A percentile compares a stretch with the other conserved stretches of the same genome.
Evolutionary conservation across 1,140 invertebrate species (phyloP).

Genomic region (Pseudomyrmex flavicornis): DNA sequence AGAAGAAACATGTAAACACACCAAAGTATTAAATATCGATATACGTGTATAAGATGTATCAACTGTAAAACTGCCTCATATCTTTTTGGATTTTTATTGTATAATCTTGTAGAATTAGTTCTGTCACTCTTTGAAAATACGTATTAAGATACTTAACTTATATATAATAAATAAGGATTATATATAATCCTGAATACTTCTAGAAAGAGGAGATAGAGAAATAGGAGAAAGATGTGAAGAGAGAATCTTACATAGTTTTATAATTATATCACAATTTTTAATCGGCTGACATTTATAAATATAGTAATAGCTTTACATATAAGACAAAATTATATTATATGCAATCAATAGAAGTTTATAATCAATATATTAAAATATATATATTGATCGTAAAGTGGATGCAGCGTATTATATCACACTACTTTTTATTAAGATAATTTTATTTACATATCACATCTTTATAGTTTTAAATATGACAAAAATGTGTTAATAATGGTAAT

Average conservation of each 20-base stretch:
- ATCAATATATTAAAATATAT: neutral
- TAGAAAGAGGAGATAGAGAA: too few species aligned
- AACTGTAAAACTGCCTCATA: constrained; percentile 66
- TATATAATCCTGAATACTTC: too few species aligned
- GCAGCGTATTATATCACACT: neutral
- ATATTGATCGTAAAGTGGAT: constrained; percentile 7
- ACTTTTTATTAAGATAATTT: constrained; percentile 15
- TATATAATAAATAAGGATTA: too few species aligned
- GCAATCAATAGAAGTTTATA: too few species aligned
- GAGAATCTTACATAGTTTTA: constrained; percentile 7
- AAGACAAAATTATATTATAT: constrained; percentile 7
- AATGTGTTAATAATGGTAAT: constrained; percentile 22
- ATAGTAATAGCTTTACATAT: constrained; percentile 28
- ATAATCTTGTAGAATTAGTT: constrained; percentile 68
- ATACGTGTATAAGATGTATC: constrained; percentile 63
- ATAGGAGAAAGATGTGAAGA: too few species aligned
- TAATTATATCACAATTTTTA: constrained; percentile 4
- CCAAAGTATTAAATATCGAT: constrained; percentile 79
- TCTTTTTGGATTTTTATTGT: constrained; percentile 63
- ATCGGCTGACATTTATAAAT: constrained; percentile 6
- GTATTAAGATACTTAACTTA: too few species aligned
- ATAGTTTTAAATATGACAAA: constrained; percentile 14
- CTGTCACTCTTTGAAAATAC: neutral
- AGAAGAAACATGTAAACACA: constrained; percentile 65
- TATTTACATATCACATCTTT: constrained; percentile 13